These are phyloP conservation scores for Danionella cerebrum DNA, from an alignment of 2,113 vertebrate genomes.

Conservation along the genomic window DNA sequence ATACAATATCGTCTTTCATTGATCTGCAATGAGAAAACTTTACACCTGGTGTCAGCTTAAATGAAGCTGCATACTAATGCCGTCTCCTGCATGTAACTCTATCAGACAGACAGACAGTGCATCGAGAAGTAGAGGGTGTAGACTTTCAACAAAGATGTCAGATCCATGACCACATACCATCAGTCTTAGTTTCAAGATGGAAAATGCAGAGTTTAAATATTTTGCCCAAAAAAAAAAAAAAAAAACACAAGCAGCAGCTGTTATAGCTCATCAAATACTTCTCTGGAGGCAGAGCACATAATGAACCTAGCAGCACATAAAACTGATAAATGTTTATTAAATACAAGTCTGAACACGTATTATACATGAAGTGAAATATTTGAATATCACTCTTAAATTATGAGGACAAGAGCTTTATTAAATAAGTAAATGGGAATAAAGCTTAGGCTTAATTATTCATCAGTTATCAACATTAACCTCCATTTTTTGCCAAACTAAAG, in stretches of 20 bases:
- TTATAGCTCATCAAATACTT: neutral
- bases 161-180: neutral
- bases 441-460: no score
- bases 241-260: neutral
- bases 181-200: no score
- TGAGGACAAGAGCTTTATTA: no score
- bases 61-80: conserved; percentile 1
- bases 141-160: neutral
- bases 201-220: no score
- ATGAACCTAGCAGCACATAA: neutral
- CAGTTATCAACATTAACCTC: no score
- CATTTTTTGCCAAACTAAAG: no score
- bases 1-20: neutral
- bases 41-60: conserved; percentile 6
- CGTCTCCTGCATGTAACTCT: neutral
- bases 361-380: no score
- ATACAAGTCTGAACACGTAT: no score
- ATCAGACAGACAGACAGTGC: neutral
- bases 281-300: neutral
- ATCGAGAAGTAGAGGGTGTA: neutral
- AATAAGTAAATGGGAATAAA: no score
- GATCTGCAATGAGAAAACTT: neutral
- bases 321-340: no score
- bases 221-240: no score
- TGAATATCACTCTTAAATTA: no score